Evolutionary conservation across 2,113 vertebrate species (phyloP).

Genomic region (Suricata suricatta): DNA sequence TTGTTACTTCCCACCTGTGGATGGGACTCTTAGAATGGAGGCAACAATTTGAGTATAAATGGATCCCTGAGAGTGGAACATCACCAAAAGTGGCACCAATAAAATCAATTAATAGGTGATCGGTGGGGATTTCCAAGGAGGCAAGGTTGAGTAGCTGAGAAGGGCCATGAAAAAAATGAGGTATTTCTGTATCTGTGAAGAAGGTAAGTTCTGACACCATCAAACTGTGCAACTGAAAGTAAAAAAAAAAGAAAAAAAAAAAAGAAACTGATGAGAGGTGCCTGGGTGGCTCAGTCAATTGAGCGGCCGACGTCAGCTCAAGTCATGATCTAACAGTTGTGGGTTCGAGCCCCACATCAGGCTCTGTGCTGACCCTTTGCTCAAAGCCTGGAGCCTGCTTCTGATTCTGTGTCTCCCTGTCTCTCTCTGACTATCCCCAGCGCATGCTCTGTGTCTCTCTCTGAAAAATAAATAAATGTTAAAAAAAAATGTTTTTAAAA

Average conservation of each 20-base stretch:
- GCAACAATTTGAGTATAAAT: not conserved
- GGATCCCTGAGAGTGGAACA: not conserved
- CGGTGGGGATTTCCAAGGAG: not conserved
- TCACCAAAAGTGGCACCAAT: not conserved
- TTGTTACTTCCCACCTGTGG: not conserved
- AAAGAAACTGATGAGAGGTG: too few relatives aligned
- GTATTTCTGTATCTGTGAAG: not conserved
- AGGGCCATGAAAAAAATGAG: constrained; percentile 53
- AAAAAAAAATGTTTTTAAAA: too few relatives aligned
- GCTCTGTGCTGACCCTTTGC: too few relatives aligned
- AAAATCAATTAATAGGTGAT: not conserved
- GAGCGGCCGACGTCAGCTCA: too few relatives aligned
- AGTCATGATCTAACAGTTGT: too few relatives aligned
- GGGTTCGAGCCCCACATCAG: too few relatives aligned
- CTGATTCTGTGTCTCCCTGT: too few relatives aligned
- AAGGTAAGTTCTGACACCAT: not conserved
- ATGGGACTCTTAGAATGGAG: not conserved
- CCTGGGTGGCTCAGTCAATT: too few relatives aligned
- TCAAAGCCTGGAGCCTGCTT: too few relatives aligned
- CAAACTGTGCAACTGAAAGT: not conserved
- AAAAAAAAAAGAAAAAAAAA: not conserved
- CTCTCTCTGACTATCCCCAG: too few relatives aligned
- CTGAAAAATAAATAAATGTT: too few relatives aligned
- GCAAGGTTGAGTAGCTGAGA: constrained; percentile 18
- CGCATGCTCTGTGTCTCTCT: too few relatives aligned